A percentile compares a stretch with the other conserved stretches of the same genome.
Conservation (phyloP, 2,797 vertebrate genomes). For the Acanthis flammea region DNA sequence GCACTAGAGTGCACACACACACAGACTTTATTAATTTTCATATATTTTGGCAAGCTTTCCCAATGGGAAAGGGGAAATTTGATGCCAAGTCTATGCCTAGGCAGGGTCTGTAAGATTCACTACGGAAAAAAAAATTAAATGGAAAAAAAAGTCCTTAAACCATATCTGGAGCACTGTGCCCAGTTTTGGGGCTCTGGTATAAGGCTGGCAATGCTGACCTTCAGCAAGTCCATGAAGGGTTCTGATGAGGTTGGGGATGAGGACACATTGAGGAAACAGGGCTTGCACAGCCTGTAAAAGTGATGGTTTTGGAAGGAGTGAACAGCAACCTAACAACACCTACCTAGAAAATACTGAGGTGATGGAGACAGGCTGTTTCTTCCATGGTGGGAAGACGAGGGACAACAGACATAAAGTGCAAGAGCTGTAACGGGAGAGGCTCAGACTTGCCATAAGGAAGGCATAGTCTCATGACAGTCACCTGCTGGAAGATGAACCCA, state of each 20-base stretch:
- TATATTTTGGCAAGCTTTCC: neutral
- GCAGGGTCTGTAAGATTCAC: neutral
- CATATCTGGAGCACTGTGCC: neutral
- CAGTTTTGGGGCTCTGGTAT: neutral
- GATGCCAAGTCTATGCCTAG: neutral
- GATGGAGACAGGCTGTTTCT: neutral
- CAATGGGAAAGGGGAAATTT: neutral
- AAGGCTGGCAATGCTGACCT: neutral
- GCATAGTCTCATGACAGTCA: neutral
- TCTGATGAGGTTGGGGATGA: neutral
- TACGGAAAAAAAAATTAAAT: neutral
- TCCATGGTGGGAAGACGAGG: neutral
- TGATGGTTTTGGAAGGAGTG: neutral
- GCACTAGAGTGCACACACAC: rapidly evolving
- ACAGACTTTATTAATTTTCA: neutral
- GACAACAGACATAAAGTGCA: neutral
- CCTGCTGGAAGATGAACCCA: neutral
- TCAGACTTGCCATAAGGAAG: neutral
- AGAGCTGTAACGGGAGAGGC: neutral
- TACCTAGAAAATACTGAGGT: neutral
- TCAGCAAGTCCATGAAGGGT: neutral
- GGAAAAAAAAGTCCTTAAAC: neutral
- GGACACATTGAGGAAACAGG: neutral
- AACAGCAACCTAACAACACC: neutral
- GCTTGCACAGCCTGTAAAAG: neutral